Evolutionary conservation across 2,888 invertebrate species (phyloP).

Genomic region (Sicus ferrugineus): DNA sequence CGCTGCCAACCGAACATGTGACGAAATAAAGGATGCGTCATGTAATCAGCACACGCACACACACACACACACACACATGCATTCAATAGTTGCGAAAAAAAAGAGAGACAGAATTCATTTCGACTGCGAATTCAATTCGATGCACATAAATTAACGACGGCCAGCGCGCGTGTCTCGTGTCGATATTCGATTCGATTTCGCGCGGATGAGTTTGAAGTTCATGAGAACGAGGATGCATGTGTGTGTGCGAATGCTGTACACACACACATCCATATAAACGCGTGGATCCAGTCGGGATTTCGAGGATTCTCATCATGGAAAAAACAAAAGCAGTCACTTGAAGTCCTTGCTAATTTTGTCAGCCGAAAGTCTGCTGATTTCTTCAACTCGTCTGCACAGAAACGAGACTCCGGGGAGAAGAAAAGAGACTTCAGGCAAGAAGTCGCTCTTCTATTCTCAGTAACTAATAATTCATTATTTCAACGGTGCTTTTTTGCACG

Average conservation of each 20-base stretch:
- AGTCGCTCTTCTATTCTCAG: slow-evolving; percentile 49
- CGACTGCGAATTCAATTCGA: slow-evolving; percentile 54
- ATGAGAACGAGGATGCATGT: slow-evolving; percentile 12
- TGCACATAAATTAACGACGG: slow-evolving; percentile 54
- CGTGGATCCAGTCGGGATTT: background rate
- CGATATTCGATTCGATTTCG: slow-evolving; percentile 61
- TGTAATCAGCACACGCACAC: background rate
- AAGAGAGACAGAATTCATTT: slow-evolving; percentile 27
- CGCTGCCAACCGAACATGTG: slow-evolving; percentile 47
- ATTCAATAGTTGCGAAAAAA: slow-evolving; percentile 20
- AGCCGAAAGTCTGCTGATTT: too few species aligned
- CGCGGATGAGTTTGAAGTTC: slow-evolving; percentile 48
- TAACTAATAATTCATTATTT: slow-evolving; percentile 59
- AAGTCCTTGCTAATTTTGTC: too few species aligned
- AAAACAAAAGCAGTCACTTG: too few species aligned
- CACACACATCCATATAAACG: background rate
- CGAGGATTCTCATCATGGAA: background rate
- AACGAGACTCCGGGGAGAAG: too few species aligned
- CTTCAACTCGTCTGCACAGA: too few species aligned
- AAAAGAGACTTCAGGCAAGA: too few species aligned
- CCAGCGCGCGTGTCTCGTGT: slow-evolving; percentile 61
- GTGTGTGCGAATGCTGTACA: too few species aligned
- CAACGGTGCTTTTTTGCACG: slow-evolving; percentile 34
- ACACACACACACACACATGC: slow-evolving; percentile 17
- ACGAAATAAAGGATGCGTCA: slow-evolving; percentile 47